Evolutionary conservation across 1,140 invertebrate genomes (phyloP), one percentile per base, ranked within the genome.

Genomic region (Thaumetopoea pityocampa): DNA sequence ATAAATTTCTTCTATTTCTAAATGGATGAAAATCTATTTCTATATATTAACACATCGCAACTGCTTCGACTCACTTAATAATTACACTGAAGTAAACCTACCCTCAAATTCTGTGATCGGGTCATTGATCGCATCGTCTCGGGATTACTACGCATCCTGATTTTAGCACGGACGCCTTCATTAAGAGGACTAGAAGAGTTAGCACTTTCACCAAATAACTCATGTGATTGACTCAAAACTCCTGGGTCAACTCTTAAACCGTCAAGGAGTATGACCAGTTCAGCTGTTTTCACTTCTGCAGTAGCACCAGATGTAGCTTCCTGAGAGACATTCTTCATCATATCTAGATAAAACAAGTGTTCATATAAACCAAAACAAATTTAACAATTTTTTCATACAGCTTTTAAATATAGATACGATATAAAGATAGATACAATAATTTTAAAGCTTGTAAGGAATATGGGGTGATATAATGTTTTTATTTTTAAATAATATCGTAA

Each of bases 101-200:
- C 79, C 44, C 77, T 64, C 30, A 84, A 52, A 24, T 45, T 52
- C 46, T 62, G 72, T 14, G 59, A 53, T 11, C 70, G 52, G 5
- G 66, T 19, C 43, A 76, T 59, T 33, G 67, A 69, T 33, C 80
- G 51, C 9, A 70, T 36, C 16, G 62, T 51, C 36, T 82, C 78
- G 14, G 57, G 20, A 60, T 66, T 73, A 23, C 87, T 89, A 18
- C 89, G 86, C 32, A 88, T 59, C 59, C 92, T 84, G 52, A 90
- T 87, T 16, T 92, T 87, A 4, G 89, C 91, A 12, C 91, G 77
- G 19, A 94, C 87, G 4, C 92, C 92, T 4, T 90, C 89, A 73
- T 89, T 91, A 9, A 92, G 83, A 55, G 91, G 87, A 62, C 87
- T 90, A 17, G 89, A 48, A 4, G 64, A 61, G 51, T 55, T 70